A percentile compares a stretch with the other conserved stretches of the same genome.
These are phyloP conservation scores for Drosophila jambulina DNA, from an alignment of 1,140 invertebrate species.

Conservation along the genomic window DNA sequence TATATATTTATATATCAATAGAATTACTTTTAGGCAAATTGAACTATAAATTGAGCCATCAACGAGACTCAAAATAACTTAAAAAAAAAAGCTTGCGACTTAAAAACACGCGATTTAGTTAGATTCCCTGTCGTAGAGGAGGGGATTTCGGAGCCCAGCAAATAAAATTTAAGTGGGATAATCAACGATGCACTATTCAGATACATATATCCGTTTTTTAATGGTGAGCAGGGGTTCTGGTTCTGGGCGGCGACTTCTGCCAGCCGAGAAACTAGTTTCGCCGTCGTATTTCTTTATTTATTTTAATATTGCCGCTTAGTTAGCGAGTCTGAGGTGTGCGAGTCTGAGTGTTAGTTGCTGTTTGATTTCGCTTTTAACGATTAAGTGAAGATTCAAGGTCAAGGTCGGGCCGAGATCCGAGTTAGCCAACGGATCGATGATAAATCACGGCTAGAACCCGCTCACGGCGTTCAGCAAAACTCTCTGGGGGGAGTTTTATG, in stretches of 20 bases:
- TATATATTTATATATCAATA: neutral
- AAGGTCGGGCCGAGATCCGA: slow-evolving; percentile 52
- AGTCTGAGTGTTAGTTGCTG: slow-evolving; percentile 38
- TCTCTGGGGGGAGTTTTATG: slow-evolving; percentile 24
- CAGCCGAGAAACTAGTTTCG: slow-evolving; percentile 18
- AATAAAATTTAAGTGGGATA: slow-evolving; percentile 58
- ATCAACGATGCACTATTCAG: slow-evolving; percentile 54
- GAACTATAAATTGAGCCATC: slow-evolving; percentile 13
- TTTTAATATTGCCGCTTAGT: slow-evolving; percentile 29
- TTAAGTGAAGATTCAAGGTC: slow-evolving; percentile 71
- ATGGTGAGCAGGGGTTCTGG: slow-evolving; percentile 10
- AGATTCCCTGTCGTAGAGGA: neutral
- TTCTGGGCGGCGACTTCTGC: slow-evolving; percentile 9
- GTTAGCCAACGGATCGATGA: slow-evolving; percentile 52
- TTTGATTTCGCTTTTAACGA: slow-evolving; percentile 51
- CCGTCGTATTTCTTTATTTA: slow-evolving; percentile 38
- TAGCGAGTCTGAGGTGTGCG: slow-evolving; percentile 10
- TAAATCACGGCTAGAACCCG: slow-evolving; percentile 49
- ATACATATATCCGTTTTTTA: slow-evolving; percentile 14
- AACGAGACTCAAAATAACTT: neutral
- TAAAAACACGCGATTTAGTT: slow-evolving; percentile 5
- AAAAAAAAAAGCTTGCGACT: neutral
- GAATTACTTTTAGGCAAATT: slow-evolving; percentile 2
- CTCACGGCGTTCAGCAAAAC: slow-evolving; percentile 1
- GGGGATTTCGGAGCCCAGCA: slow-evolving; percentile 7